Base-by-base conservation (phyloP, 1,140 invertebrate species). In the Hylaeus anthracinus region DNA sequence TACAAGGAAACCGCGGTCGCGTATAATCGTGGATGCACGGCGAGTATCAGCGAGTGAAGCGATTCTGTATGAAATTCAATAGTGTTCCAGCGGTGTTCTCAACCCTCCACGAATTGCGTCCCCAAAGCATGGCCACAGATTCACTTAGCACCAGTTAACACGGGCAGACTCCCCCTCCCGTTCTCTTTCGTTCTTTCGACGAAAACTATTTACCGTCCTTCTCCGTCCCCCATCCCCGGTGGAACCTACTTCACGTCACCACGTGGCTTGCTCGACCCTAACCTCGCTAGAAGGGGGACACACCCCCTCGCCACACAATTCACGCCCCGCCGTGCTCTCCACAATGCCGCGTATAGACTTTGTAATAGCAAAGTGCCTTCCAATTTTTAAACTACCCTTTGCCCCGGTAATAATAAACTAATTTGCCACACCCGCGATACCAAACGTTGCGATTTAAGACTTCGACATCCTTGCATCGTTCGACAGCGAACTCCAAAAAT, bases 71-170 rank as follows among this genome's bases (percentile, higher is more conserved):
- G 61, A 82, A 83, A 89, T 83, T 85, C 79, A 90, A 83, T 83
- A 81, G 74, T 79, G 80, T 85, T 80, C 74, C 75, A 45, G 73
- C 65, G 64, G 71, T 83, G 83, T 88, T 88, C 78, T 81, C 79
- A 72, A 88, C 87, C 86, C 82, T 85, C 61, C 81, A 61, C 76
- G 67, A 79, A 80, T 72, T 65, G 81, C 79, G 81, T 84, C 85
- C 83, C 85, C 78, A 86, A 86, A 87, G 82, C 86, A 86, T 82
- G 84, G 83, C 89, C 90, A 76, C 87, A 90, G 85, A 90, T 90
- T 90, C 90, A 91, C 88, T 90, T 91, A 91, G 81, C 83, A 84
- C 78, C 86, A 85, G 89, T 89, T 90, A 90, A 89, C 83, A 83
- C 81, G 79, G 69, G 70, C 43, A 45, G 26, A 9, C 64, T 48